These are phyloP conservation scores for Poecilia latipinna DNA, from an alignment of 2,113 vertebrate species.

Conservation along the genomic window DNA sequence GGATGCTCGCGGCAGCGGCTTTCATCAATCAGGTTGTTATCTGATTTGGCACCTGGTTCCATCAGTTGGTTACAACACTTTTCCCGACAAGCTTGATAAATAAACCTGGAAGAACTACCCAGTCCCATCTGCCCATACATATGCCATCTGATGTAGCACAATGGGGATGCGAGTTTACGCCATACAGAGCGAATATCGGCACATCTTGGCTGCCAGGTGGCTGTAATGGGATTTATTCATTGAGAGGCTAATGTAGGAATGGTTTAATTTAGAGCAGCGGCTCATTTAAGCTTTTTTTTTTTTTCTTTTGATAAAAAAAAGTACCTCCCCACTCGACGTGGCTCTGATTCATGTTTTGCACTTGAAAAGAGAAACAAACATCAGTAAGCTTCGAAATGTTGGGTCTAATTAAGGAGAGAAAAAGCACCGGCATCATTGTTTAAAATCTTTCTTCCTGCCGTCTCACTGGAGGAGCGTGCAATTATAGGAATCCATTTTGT, in stretches of 20 bases:
- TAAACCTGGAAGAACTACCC: constrained; percentile 69
- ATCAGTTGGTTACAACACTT: constrained; percentile 72
- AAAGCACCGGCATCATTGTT: not conserved
- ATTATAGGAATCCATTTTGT: not conserved
- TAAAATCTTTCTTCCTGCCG: not conserved
- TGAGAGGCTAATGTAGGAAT: constrained; percentile 30
- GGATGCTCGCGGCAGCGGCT: constrained; percentile 54
- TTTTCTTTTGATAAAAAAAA: not conserved
- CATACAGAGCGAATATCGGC: constrained; percentile 59
- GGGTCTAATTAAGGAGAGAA: not conserved
- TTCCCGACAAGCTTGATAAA: constrained; percentile 69
- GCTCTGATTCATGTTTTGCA: not conserved
- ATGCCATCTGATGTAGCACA: constrained; percentile 72
- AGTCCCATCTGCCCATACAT: constrained; percentile 75
- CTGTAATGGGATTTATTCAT: constrained; percentile 38
- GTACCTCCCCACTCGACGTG: not conserved
- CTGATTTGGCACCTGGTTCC: constrained; percentile 69
- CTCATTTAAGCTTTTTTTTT: constrained; percentile 24
- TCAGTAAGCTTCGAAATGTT: not conserved
- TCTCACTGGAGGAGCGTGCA: not conserved
- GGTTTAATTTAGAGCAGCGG: constrained; percentile 25
- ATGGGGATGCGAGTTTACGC: constrained; percentile 55
- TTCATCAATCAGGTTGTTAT: constrained; percentile 69
- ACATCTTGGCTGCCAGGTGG: constrained; percentile 59
- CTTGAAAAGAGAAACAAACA: not conserved